A percentile compares a stretch with the other conserved stretches of the same genome.
These are phyloP conservation scores for Leptopterna dolabrata DNA, from an alignment of 2,888 invertebrate species.

Conservation along the genomic window DNA sequence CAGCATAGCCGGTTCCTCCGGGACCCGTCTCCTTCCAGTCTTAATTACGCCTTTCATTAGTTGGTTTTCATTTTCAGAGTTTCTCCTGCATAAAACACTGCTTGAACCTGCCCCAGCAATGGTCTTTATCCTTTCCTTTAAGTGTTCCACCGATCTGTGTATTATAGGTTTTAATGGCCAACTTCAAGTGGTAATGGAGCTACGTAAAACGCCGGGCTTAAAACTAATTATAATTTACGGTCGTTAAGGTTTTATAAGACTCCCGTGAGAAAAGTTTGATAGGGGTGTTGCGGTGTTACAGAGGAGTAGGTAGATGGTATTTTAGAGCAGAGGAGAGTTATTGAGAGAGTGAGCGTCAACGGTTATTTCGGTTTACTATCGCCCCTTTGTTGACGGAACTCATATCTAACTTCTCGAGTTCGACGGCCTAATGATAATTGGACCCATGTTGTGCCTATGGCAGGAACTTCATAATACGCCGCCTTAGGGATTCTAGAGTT, in stretches of 20 bases:
- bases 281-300: not conserved
- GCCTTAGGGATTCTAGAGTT: not conserved
- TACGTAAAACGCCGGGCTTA: not conserved
- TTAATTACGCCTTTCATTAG: conserved; percentile 46
- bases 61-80: conserved; percentile 26
- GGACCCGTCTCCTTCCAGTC: not conserved
- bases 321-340: not conserved
- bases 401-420: not conserved
- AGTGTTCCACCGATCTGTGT: not conserved
- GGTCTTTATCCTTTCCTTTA: not conserved
- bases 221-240: not conserved
- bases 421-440: not conserved
- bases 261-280: not conserved
- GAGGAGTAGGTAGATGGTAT: not conserved
- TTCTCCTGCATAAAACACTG: conserved; percentile 4
- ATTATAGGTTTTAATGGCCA: not conserved
- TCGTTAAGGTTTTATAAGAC: not conserved
- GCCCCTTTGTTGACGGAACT: not conserved
- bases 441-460: not conserved
- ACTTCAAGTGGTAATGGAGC: not conserved
- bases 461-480: no score
- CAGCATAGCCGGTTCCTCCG: conserved; percentile 16
- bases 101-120: not conserved
- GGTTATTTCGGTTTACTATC: not conserved
- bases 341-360: not conserved